Conservation (phyloP, 2,113 vertebrate genomes). For the Pterocles gutturalis region DNA sequence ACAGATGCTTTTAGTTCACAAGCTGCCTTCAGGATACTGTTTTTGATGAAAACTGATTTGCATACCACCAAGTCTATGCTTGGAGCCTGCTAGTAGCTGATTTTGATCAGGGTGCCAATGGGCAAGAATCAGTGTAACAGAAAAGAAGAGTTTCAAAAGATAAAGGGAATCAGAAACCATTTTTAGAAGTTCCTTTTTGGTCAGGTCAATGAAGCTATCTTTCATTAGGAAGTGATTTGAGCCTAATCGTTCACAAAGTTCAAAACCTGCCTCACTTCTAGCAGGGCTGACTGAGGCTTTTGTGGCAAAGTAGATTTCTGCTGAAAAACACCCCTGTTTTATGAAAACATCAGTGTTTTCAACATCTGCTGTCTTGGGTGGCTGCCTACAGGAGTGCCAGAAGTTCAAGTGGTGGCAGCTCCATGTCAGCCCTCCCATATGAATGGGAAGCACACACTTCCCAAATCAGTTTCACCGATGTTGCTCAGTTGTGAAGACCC, state of each 20-base stretch:
- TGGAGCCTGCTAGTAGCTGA: not conserved
- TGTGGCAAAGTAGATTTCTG: not conserved
- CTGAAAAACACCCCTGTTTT: not conserved
- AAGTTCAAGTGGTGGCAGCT: not conserved
- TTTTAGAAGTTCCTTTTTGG: not conserved
- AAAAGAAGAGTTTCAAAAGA: slow-evolving; percentile 13
- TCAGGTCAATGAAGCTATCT: not conserved
- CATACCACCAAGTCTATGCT: not conserved
- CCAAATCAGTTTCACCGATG: not conserved
- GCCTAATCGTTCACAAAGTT: not conserved
- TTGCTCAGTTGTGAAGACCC: not conserved
- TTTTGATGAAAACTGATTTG: slow-evolving; percentile 45
- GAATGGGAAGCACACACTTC: slow-evolving; percentile 4
- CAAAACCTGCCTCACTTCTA: not conserved
- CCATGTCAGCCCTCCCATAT: not conserved
- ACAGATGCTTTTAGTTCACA: slow-evolving; percentile 21
- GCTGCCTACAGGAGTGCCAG: not conserved
- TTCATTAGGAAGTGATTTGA: not conserved
- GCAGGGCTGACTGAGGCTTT: not conserved
- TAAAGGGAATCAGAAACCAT: not conserved
- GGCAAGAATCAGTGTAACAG: slow-evolving; percentile 22
- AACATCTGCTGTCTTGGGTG: not conserved
- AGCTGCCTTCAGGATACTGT: slow-evolving; percentile 30
- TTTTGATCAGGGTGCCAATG: slow-evolving; percentile 35
- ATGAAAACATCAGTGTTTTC: not conserved